Evolutionary conservation across 2,113 vertebrate species (phyloP).

Genomic region (Hemichromis elongatus): DNA sequence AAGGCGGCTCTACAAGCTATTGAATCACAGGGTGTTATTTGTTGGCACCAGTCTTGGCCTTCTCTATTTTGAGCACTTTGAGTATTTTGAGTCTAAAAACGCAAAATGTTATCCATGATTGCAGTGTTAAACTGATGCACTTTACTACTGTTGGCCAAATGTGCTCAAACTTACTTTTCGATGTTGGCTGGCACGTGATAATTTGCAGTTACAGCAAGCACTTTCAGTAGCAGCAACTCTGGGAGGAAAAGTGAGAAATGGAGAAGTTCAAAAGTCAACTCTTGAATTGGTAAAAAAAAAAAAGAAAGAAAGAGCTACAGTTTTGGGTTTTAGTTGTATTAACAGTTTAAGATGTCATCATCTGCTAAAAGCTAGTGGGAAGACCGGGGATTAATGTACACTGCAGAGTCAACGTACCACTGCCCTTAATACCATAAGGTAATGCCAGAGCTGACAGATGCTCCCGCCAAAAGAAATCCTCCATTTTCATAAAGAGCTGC

Average conservation of each 20-base stretch:
- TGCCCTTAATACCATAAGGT: constrained; percentile 89
- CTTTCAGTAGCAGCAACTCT: constrained; percentile 73
- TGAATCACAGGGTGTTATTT: background rate
- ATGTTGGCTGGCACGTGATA: constrained; percentile 62
- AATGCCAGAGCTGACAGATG: constrained; percentile 73
- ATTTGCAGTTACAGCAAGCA: constrained; percentile 63
- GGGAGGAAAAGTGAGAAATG: background rate
- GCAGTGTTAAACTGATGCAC: background rate
- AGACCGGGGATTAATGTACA: background rate
- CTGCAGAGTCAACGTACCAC: constrained; percentile 73
- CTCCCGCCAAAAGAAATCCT: constrained; percentile 88
- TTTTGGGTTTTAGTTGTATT: background rate
- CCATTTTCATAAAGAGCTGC: constrained; percentile 83
- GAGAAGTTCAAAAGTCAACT: background rate
- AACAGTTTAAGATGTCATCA: background rate
- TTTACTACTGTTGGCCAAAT: background rate
- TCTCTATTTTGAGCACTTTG: background rate
- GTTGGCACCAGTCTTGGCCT: background rate
- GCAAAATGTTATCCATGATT: background rate
- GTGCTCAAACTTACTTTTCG: constrained; percentile 62
- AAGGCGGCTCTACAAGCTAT: background rate
- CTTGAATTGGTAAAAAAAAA: background rate
- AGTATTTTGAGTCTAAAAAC: too few species aligned
- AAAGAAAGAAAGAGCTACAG: too few species aligned
- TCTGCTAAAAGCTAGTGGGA: background rate